phyloP scores from a whole-genome alignment of 2,797 vertebrate genomes.

The Phrynocephalus guinanensis region DNA sequence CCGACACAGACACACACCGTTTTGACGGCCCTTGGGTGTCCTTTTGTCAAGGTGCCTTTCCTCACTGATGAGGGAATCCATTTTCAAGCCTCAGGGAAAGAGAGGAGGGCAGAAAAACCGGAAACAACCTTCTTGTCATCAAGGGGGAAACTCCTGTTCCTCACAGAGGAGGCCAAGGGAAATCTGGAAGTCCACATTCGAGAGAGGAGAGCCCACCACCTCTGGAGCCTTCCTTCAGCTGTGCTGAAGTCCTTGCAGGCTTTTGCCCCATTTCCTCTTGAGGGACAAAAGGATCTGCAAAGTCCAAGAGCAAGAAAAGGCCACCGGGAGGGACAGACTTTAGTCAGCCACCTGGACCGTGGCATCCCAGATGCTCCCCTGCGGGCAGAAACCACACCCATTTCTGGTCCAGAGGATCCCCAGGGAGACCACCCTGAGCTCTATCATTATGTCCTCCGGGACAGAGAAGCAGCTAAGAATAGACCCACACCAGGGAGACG shows the following conservation, averaged over 20 bases:
- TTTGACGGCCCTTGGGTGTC: too few species aligned
- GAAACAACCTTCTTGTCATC: neutral
- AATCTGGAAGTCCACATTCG: conserved; percentile 59
- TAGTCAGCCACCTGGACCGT: too few species aligned
- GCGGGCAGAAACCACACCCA: too few species aligned
- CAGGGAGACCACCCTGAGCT: too few species aligned
- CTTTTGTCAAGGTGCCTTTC: too few species aligned
- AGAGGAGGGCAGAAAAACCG: neutral
- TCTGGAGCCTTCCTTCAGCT: conserved; percentile 61
- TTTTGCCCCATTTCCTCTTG: neutral
- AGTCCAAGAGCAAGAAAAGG: neutral
- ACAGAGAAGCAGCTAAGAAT: too few species aligned
- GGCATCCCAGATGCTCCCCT: accelerated
- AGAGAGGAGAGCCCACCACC: conserved; percentile 62
- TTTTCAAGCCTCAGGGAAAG: too few species aligned
- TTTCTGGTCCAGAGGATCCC: neutral
- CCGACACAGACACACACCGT: too few species aligned
- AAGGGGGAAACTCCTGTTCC: conserved; percentile 23
- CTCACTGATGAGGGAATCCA: too few species aligned
- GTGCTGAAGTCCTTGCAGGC: conserved; percentile 47
- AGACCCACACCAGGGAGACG: too few species aligned
- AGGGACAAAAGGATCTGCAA: neutral
- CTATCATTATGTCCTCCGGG: too few species aligned
- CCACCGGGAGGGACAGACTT: neutral
- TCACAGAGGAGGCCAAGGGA: conserved; percentile 21